Evolutionary conservation across 2,113 vertebrate genomes (phyloP).

Genomic region (Noturus placidus): DNA sequence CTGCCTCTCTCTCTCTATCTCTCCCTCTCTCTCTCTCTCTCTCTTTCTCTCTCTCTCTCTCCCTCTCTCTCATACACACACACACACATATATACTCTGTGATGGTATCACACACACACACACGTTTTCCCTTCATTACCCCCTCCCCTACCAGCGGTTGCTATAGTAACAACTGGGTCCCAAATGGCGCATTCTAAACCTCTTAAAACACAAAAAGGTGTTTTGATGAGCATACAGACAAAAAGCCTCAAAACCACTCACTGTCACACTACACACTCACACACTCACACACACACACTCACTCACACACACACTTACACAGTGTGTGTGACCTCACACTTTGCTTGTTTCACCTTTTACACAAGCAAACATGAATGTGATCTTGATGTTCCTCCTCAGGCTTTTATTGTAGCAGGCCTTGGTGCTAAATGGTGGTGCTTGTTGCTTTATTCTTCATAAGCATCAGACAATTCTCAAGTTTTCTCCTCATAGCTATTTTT

Average conservation of each 20-base stretch:
- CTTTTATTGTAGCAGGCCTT: background rate
- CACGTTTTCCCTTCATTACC: background rate
- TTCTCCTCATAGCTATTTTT: constrained; percentile 5
- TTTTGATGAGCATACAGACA: constrained; percentile 19
- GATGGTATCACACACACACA: background rate
- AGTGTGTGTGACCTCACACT: background rate
- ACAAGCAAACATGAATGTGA: background rate
- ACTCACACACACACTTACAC: background rate
- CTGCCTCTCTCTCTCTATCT: background rate
- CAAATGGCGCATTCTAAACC: constrained; percentile 11
- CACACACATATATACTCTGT: background rate
- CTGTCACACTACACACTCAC: background rate
- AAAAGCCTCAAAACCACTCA: background rate
- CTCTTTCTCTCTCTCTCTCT: background rate
- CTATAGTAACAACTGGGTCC: constrained; percentile 16
- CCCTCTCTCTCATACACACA: background rate
- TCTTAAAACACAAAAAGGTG: constrained; percentile 30
- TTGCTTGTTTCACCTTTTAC: constrained; percentile 8
- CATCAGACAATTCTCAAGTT: constrained; percentile 14
- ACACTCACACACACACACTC: background rate
- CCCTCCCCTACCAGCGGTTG: background rate
- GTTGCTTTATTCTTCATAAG: background rate
- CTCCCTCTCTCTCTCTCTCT: background rate
- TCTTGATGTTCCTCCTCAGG: constrained; percentile 25
- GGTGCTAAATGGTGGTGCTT: background rate